Percentiles rank a stretch among this genome's conserved stretches.
Evolutionary conservation across 2,113 vertebrate genomes (phyloP).

Genomic region (Microcebus tavaratra): DNA sequence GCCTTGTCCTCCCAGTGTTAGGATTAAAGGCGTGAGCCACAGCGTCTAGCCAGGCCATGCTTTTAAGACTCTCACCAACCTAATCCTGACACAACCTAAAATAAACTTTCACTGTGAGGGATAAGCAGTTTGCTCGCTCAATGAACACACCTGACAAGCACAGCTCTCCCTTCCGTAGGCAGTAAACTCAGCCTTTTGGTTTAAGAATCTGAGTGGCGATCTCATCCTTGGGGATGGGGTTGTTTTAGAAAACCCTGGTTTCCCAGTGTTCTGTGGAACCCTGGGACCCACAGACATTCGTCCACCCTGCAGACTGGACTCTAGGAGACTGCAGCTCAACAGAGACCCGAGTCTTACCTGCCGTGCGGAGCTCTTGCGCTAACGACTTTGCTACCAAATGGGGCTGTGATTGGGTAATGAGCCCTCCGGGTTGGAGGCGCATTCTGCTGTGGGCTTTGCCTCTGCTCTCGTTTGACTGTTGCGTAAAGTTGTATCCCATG

Average conservation of each 20-base stretch:
- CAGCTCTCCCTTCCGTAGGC: background rate
- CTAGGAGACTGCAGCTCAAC: background rate
- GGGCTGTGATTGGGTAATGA: background rate
- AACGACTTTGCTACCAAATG: background rate
- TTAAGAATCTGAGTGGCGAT: background rate
- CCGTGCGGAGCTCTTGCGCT: background rate
- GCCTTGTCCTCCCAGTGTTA: no score
- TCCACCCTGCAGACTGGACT: background rate
- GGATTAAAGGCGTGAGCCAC: no score
- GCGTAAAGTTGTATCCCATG: no score
- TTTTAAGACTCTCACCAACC: background rate
- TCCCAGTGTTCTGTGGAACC: background rate
- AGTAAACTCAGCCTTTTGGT: background rate
- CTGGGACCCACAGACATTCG: background rate
- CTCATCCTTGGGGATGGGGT: background rate
- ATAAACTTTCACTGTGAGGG: background rate
- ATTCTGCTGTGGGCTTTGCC: background rate
- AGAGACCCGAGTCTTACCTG: background rate
- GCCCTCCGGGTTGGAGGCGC: background rate
- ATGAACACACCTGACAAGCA: background rate
- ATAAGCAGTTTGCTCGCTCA: no score
- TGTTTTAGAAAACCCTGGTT: background rate
- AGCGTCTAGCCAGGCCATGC: background rate
- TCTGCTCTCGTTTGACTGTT: background rate
- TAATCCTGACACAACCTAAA: background rate